These are phyloP conservation scores for Cherax quadricarinatus DNA, from an alignment of 1,140 invertebrate species.

Conservation along the genomic window DNA sequence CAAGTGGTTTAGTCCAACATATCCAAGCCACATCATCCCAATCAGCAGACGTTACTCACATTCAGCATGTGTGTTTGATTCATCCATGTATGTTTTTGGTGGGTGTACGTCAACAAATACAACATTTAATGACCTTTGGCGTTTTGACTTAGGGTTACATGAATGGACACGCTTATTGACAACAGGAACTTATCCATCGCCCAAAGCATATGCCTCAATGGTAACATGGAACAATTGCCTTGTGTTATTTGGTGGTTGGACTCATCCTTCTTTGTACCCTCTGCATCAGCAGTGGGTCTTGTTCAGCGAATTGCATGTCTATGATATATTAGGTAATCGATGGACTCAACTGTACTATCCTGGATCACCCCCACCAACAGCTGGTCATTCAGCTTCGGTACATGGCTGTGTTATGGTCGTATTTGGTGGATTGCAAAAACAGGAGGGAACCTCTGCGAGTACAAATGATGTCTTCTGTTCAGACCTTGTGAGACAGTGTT, in stretches of 20 bases:
- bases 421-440: slow-evolving; percentile 87
- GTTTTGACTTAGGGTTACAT: slow-evolving; percentile 84
- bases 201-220: slow-evolving; percentile 96
- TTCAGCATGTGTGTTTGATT: slow-evolving; percentile 82
- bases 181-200: slow-evolving; percentile 94
- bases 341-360: slow-evolving; percentile 81
- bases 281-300: slow-evolving; percentile 91
- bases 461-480: slow-evolving; percentile 95
- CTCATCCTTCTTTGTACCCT: slow-evolving; percentile 93
- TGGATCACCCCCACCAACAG: slow-evolving; percentile 85
- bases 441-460: slow-evolving; percentile 70
- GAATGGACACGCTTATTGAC: slow-evolving; percentile 83
- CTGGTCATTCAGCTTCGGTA: slow-evolving; percentile 93
- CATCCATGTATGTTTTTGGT: slow-evolving; percentile 96
- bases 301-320: slow-evolving; percentile 95
- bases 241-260: slow-evolving; percentile 97
- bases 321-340: slow-evolving; percentile 88
- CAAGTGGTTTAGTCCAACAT: slow-evolving; percentile 81
- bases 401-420: slow-evolving; percentile 92
- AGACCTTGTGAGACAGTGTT: slow-evolving; percentile 86
- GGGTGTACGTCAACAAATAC: slow-evolving; percentile 96
- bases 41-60: slow-evolving; percentile 95
- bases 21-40: slow-evolving; percentile 80
- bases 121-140: slow-evolving; percentile 98
- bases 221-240: slow-evolving; percentile 89